Evolutionary conservation across 2,113 vertebrate genomes (phyloP).

Genomic region (Amphiprion ocellaris): DNA sequence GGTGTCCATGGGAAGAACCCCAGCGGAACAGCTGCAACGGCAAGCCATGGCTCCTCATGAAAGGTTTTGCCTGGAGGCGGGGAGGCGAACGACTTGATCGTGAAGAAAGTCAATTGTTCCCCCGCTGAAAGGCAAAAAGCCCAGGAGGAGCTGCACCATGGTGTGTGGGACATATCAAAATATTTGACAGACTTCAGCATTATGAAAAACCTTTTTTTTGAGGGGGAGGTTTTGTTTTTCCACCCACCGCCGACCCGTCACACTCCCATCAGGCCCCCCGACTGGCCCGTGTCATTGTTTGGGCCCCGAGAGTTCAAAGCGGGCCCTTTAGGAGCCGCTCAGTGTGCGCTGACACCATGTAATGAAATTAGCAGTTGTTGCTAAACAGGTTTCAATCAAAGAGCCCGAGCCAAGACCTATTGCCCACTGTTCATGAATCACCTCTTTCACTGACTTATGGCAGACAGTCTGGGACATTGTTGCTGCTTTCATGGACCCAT

Average conservation of each 20-base stretch:
- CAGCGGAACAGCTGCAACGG: constrained; percentile 89
- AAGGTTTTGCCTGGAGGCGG: constrained; percentile 94
- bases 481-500: constrained; percentile 50
- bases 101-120: constrained; percentile 96
- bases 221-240: constrained; percentile 66
- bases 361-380: constrained; percentile 95
- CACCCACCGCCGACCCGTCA: constrained; percentile 88
- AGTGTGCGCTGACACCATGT: constrained; percentile 94
- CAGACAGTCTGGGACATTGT: constrained; percentile 67
- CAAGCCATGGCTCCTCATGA: constrained; percentile 92
- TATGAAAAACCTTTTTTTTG: constrained; percentile 91
- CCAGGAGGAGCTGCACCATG: constrained; percentile 96
- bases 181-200: constrained; percentile 99
- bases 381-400: constrained; percentile 97
- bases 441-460: constrained; percentile 74
- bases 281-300: constrained; percentile 94
- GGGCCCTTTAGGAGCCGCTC: constrained; percentile 91
- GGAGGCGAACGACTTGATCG: constrained; percentile 93
- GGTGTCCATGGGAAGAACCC: constrained; percentile 96
- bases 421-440: constrained; percentile 76
- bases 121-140: constrained; percentile 87
- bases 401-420: constrained; percentile 83
- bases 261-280: constrained; percentile 89
- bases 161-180: constrained; percentile 99
- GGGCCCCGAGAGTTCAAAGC: constrained; percentile 92